phyloP scores from a whole-genome alignment of 1,140 invertebrate species.

The Ruditapes philippinarum region DNA sequence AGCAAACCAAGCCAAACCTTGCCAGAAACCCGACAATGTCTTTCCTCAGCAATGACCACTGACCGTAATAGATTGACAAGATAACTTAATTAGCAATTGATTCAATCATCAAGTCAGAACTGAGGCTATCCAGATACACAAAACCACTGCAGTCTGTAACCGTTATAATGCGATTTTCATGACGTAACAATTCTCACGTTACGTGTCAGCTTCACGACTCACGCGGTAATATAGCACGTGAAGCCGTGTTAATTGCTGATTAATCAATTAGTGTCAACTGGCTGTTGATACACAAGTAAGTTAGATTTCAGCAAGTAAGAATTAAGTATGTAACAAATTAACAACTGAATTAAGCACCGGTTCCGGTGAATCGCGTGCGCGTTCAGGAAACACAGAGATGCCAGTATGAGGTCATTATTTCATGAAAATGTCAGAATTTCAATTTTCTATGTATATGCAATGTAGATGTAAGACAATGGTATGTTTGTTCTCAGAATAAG shows the following conservation, averaged over 20 bases:
- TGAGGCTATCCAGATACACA: conserved; percentile 41
- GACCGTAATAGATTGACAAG: conserved; percentile 9
- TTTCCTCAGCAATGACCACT: too few species aligned
- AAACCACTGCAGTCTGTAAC: neutral
- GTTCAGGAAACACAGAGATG: neutral
- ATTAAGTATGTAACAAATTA: conserved; percentile 6
- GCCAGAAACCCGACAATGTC: too few species aligned
- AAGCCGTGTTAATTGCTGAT: conserved; percentile 45
- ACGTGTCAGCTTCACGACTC: conserved; percentile 36
- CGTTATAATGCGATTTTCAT: conserved; percentile 49
- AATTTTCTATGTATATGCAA: too few species aligned
- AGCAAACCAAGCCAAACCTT: too few species aligned
- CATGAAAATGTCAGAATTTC: too few species aligned
- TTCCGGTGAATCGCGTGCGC: neutral
- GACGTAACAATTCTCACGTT: conserved; percentile 55
- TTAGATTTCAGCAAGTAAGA: neutral
- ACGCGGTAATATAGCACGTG: conserved; percentile 38
- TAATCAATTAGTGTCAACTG: conserved; percentile 55
- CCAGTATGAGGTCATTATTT: too few species aligned
- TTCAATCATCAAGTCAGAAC: conserved; percentile 4
- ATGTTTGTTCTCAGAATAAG: too few species aligned
- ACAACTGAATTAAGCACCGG: neutral
- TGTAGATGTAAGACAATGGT: too few species aligned
- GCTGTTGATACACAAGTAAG: conserved; percentile 3
- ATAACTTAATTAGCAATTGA: conserved; percentile 46